Conservation (phyloP, 1,140 invertebrate genomes). For the Pogonus chalceus region DNA sequence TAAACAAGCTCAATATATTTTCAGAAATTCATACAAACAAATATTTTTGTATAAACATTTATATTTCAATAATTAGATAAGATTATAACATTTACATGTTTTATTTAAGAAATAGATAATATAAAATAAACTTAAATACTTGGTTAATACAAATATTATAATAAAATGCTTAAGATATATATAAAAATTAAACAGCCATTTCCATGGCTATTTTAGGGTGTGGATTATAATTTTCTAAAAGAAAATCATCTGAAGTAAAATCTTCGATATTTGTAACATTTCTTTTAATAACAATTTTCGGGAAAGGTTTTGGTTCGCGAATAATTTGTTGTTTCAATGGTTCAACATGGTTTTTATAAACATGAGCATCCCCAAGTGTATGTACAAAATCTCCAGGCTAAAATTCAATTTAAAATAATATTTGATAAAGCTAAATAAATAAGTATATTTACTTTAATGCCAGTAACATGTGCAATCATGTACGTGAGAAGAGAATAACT, state of each 20-base stretch:
- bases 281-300: conserved; percentile 65
- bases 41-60: too few species aligned
- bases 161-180: too few species aligned
- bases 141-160: too few species aligned
- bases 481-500: conserved; percentile 90
- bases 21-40: too few species aligned
- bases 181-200: conserved; percentile 97
- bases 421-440: not conserved
- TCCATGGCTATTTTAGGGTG: conserved; percentile 88
- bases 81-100: too few species aligned
- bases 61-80: too few species aligned
- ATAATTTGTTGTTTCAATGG: conserved; percentile 75
- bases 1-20: too few species aligned
- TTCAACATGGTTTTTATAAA: conserved; percentile 88
- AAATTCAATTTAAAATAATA: conserved; percentile 24
- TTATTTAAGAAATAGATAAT: too few species aligned
- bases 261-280: conserved; percentile 74
- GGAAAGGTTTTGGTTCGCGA: conserved; percentile 74
- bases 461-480: conserved; percentile 94
- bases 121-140: too few species aligned
- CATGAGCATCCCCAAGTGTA: conserved; percentile 92
- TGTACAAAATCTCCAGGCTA: conserved; percentile 93
- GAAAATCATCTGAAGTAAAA: conserved; percentile 83
- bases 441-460: conserved; percentile 52
- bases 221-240: conserved; percentile 79